These are phyloP conservation scores for Holothuria scabra DNA, from an alignment of 53 echinoderm and acorn worm genomes.

Conservation along the genomic window DNA sequence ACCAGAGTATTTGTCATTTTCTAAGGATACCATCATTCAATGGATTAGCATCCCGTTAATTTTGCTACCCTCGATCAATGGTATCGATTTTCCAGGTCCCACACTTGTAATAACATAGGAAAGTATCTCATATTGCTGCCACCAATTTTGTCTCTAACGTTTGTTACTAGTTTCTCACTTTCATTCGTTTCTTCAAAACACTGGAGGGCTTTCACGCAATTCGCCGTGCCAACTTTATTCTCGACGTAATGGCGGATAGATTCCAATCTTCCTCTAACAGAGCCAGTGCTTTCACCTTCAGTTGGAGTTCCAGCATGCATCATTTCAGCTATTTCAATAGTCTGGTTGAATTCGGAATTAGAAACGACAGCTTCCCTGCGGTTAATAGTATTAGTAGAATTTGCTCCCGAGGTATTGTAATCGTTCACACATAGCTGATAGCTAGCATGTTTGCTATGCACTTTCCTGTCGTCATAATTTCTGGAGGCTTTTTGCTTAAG, in stretches of 20 bases:
- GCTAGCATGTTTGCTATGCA: too few species aligned
- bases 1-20: too few species aligned
- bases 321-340: slow-evolving; percentile 51
- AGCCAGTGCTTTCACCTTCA: slow-evolving; percentile 47
- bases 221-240: slow-evolving; percentile 55
- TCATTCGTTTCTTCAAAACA: slow-evolving; percentile 42
- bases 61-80: slow-evolving; percentile 30
- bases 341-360: not conserved
- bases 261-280: slow-evolving; percentile 70
- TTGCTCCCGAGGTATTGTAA: too few species aligned
- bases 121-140: slow-evolving; percentile 61
- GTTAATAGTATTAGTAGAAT: not conserved
- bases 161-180: slow-evolving; percentile 48
- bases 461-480: too few species aligned
- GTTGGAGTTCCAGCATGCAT: slow-evolving; percentile 58
- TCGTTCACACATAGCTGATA: too few species aligned
- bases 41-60: not conserved
- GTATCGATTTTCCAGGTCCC: slow-evolving; percentile 68
- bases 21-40: too few species aligned
- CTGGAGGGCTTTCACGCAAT: slow-evolving; percentile 35
- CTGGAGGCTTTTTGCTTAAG: too few species aligned
- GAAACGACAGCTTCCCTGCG: not conserved
- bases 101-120: slow-evolving; percentile 63
- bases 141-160: slow-evolving; percentile 60
- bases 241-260: slow-evolving; percentile 67